A percentile compares a stretch with the other conserved stretches of the same genome.
Evolutionary conservation across 1,140 invertebrate species (phyloP).

Genomic region (Polyergus mexicanus): DNA sequence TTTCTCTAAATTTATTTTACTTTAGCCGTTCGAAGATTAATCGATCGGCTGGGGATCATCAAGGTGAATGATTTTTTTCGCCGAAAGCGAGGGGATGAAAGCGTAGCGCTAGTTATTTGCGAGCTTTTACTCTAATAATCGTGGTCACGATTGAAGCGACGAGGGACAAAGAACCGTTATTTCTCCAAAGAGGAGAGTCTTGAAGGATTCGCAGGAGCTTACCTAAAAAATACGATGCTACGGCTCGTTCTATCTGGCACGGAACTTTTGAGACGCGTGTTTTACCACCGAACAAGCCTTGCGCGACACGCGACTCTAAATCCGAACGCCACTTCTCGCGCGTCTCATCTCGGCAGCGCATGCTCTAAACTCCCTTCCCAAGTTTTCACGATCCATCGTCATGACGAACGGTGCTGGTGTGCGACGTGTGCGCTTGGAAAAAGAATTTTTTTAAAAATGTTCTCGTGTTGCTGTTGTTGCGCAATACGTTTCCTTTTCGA

Average conservation of each 20-base stretch:
- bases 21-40: background rate
- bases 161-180: background rate
- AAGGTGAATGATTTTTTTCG: background rate
- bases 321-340: conserved; percentile 60
- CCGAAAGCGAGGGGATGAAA: background rate
- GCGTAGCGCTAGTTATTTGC: background rate
- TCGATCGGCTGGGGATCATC: background rate
- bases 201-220: conserved; percentile 45
- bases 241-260: conserved; percentile 46
- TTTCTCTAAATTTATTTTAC: conserved; percentile 3
- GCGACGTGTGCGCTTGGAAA: background rate
- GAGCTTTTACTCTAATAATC: background rate
- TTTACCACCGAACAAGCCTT: conserved; percentile 65
- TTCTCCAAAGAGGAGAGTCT: background rate
- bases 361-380: conserved; percentile 66
- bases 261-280: conserved; percentile 64
- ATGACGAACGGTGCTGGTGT: background rate
- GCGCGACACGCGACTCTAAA: conserved; percentile 70
- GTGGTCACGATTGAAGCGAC: background rate
- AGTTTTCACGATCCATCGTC: conserved; percentile 51
- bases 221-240: conserved; percentile 62
- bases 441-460: too few species aligned
- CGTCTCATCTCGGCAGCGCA: conserved; percentile 63
- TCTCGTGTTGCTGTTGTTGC: background rate
- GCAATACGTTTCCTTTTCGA: background rate